Conservation (phyloP, 2,888 invertebrate species). For the Eubasilissa splendida region DNA sequence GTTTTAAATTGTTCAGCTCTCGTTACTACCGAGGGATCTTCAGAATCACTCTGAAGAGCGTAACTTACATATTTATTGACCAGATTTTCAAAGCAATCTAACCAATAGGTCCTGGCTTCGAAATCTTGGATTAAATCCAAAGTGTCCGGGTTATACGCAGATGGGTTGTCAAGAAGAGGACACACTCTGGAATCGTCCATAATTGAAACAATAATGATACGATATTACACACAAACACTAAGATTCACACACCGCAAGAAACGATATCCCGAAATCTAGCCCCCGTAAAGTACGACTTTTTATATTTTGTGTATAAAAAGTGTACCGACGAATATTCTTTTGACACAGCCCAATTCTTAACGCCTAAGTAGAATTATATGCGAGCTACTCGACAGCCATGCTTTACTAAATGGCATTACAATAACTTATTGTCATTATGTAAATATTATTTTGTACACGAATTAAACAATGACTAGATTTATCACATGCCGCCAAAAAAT, state of each 20-base stretch:
- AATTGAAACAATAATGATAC: constrained; percentile 17
- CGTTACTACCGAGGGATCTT: constrained; percentile 82
- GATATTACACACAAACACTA: too few relatives aligned
- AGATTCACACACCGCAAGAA: not conserved
- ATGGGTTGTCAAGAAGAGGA: constrained; percentile 84
- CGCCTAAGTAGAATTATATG: not conserved
- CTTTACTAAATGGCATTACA: not conserved
- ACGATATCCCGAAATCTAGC: not conserved
- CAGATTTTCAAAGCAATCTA: constrained; percentile 90
- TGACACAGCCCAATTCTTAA: not conserved
- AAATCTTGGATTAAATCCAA: constrained; percentile 89
- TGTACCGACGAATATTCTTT: not conserved
- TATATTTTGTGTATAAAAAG: not conserved
- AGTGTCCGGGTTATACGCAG: constrained; percentile 91
- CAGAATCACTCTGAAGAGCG: constrained; percentile 79
- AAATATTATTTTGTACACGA: constrained; percentile 11
- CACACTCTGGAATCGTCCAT: constrained; percentile 74
- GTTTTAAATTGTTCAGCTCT: constrained; percentile 87
- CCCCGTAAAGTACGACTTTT: too few relatives aligned
- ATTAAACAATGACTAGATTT: constrained; percentile 25
- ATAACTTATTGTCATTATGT: constrained; percentile 8
- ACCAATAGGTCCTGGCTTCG: constrained; percentile 93
- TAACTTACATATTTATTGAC: constrained; percentile 88
- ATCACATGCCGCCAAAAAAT: constrained; percentile 19
- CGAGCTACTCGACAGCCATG: not conserved